phyloP scores from a whole-genome alignment of 2,113 vertebrate genomes.

The Ceratotherium simum region DNA sequence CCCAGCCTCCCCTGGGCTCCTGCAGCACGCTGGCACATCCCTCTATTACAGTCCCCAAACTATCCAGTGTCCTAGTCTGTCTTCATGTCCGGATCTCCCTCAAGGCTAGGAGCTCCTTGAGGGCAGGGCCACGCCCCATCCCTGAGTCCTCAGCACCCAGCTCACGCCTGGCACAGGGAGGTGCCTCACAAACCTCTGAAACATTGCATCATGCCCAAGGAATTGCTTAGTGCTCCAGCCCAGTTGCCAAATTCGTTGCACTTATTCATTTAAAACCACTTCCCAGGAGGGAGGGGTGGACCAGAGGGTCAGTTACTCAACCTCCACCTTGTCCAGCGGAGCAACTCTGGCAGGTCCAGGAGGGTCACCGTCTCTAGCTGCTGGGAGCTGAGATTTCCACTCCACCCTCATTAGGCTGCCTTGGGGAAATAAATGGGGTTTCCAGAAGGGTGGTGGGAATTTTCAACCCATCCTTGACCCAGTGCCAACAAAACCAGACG shows the following conservation, averaged over 20 bases:
- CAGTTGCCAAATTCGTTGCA: too few species aligned
- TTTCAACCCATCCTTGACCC: slow-evolving; percentile 74
- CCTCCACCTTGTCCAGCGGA: background rate
- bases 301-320: background rate
- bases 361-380: background rate
- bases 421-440: slow-evolving; percentile 84
- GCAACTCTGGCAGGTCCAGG: background rate
- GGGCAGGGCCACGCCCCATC: background rate
- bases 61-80: background rate
- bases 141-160: background rate
- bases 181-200: background rate
- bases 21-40: background rate
- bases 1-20: background rate
- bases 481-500: slow-evolving; percentile 77
- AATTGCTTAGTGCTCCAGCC: background rate
- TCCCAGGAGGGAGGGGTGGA: background rate
- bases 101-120: background rate
- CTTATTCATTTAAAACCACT: slow-evolving; percentile 13
- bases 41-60: background rate
- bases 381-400: slow-evolving; percentile 70
- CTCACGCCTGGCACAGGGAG: background rate
- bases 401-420: slow-evolving; percentile 77
- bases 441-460: slow-evolving; percentile 79
- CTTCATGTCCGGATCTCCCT: background rate
- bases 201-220: background rate